Evolutionary conservation across 2,888 invertebrate genomes (phyloP).

Genomic region (Drosophila meridiana): DNA sequence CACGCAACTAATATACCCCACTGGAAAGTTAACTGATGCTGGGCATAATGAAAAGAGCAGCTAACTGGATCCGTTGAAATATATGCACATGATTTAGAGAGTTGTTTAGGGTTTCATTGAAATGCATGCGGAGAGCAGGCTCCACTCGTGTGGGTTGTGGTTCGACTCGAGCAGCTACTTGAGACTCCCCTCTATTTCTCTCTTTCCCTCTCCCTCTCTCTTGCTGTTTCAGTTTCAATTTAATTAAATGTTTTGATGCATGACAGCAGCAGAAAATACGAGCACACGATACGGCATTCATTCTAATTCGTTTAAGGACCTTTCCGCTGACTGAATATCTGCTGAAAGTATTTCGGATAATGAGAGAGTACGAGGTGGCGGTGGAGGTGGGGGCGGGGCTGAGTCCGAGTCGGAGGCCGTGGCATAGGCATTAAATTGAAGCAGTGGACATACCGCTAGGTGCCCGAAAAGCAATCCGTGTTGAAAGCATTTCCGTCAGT

Average conservation of each 20-base stretch:
- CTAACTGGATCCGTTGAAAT: constrained; percentile 50
- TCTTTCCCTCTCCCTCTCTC: neutral
- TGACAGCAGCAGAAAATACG: constrained; percentile 61
- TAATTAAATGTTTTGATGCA: constrained; percentile 81
- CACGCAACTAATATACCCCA: neutral
- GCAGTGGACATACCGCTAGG: constrained; percentile 58
- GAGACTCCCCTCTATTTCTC: constrained; percentile 14
- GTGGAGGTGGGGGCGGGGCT: too few species aligned
- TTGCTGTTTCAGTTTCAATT: constrained; percentile 64
- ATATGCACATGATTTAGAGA: constrained; percentile 74
- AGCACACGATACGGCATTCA: constrained; percentile 61
- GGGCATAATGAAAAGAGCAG: constrained; percentile 16
- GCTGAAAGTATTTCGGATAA: constrained; percentile 33
- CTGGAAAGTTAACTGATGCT: neutral
- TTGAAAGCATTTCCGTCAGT: constrained; percentile 71
- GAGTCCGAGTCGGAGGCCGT: neutral
- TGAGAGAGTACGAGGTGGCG: neutral
- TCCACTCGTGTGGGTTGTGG: constrained; percentile 13
- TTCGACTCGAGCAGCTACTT: constrained; percentile 2
- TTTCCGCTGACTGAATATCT: constrained; percentile 61
- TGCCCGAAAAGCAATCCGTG: constrained; percentile 64
- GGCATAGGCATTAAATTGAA: constrained; percentile 40
- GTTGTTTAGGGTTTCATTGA: constrained; percentile 60
- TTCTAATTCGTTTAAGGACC: constrained; percentile 75
- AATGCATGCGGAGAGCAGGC: constrained; percentile 61